Evolutionary conservation across 35 echinoderm and acorn worm species (phyloP).

Genomic region (Strongylocentrotus purpuratus): DNA sequence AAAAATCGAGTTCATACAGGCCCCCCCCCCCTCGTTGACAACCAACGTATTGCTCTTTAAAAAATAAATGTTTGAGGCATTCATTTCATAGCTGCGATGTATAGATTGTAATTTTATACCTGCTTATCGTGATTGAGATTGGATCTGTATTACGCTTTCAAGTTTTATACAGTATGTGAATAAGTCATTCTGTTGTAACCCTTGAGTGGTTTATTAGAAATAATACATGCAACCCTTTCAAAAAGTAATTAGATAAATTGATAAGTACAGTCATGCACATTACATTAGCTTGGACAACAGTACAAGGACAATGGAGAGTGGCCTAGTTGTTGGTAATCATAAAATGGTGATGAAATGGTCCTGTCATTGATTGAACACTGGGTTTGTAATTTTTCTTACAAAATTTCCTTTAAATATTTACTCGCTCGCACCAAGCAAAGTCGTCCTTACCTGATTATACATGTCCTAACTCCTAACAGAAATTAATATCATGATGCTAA

Average conservation of each 20-base stretch:
- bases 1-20: too few species aligned
- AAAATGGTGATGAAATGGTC: background rate
- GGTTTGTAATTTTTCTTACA: background rate
- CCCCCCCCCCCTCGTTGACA: too few species aligned
- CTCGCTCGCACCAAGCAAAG: background rate
- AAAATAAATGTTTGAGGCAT: too few species aligned
- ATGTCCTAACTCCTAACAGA: too few species aligned
- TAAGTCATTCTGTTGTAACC: background rate
- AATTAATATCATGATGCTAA: too few species aligned
- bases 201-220: background rate
- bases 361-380: background rate
- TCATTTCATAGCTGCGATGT: too few species aligned
- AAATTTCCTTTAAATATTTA: background rate
- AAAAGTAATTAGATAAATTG: background rate
- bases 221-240: background rate
- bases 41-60: too few species aligned
- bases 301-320: background rate
- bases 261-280: background rate
- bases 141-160: background rate
- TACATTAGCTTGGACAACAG: background rate
- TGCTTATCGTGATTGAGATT: background rate
- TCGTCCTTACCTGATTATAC: background rate
- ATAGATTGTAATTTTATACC: too few species aligned
- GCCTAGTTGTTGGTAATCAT: background rate
- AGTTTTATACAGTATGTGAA: background rate